phyloP scores from a whole-genome alignment of 2,797 vertebrate species.

The Falco peregrinus region DNA sequence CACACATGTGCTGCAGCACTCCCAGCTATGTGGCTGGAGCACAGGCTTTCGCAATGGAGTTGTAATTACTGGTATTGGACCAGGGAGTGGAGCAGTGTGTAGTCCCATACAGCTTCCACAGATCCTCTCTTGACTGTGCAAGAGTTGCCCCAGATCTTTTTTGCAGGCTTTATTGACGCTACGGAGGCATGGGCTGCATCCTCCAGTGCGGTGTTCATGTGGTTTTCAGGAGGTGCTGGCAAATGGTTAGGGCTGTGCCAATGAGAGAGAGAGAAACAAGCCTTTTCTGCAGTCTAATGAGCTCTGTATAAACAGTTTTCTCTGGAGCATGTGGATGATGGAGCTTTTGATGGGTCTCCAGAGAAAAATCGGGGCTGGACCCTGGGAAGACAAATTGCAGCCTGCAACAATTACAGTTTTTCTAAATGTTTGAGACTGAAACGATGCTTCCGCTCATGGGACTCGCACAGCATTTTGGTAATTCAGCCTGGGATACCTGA shows the following conservation, averaged over 20 bases:
- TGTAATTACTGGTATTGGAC: not conserved
- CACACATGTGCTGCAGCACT: not conserved
- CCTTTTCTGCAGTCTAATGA: not conserved
- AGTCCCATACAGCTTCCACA: not conserved
- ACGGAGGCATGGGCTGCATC: fast-evolving
- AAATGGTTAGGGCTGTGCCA: not conserved
- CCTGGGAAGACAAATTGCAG: not conserved
- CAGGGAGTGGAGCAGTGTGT: not conserved
- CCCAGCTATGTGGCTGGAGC: not conserved
- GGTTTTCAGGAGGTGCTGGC: not conserved
- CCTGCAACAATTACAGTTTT: not conserved
- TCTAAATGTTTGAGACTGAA: not conserved
- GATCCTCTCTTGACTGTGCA: not conserved
- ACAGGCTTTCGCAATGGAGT: not conserved
- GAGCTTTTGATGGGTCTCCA: not conserved
- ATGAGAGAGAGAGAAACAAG: not conserved
- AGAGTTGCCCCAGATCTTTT: not conserved
- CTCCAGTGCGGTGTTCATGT: fast-evolving
- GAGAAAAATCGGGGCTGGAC: not conserved
- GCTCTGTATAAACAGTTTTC: not conserved
- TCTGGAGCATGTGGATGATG: not conserved
- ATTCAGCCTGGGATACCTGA: not conserved
- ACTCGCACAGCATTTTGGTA: fast-evolving
- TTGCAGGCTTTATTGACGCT: not conserved
- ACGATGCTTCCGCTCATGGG: not conserved